These are phyloP conservation scores for Atherinosoma microstoma DNA, from an alignment of 2,797 vertebrate species.

Conservation along the genomic window DNA sequence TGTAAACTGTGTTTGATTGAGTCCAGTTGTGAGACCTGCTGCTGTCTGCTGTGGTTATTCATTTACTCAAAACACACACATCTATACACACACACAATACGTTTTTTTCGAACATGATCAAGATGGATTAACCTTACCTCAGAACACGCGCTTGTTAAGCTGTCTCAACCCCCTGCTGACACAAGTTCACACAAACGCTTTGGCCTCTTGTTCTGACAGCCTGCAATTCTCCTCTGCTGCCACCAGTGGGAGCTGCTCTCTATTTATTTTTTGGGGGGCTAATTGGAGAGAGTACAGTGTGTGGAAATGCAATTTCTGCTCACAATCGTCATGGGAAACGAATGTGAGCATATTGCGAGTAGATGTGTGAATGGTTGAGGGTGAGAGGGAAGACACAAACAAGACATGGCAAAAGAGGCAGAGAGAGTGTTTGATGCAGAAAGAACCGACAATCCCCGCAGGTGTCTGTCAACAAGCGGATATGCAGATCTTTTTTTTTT, in stretches of 20 bases:
- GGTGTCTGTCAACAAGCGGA: conserved; percentile 81
- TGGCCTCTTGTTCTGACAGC: conserved; percentile 2
- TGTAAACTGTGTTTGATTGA: conserved; percentile 25
- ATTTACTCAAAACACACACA: conserved; percentile 13
- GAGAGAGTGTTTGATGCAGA: conserved; percentile 65
- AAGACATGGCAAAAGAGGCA: conserved; percentile 43
- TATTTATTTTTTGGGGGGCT: background rate
- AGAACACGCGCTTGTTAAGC: conserved; percentile 38
- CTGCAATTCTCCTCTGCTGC: conserved; percentile 1
- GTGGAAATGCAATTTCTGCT: conserved; percentile 26
- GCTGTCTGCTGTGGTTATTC: background rate
- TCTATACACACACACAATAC: conserved; percentile 12
- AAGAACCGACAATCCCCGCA: conserved; percentile 77
- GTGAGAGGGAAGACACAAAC: conserved; percentile 51
- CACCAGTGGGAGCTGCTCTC: conserved; percentile 59
- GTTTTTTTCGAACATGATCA: conserved; percentile 11
- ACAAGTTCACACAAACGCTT: conserved; percentile 6
- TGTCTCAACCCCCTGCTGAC: conserved; percentile 22
- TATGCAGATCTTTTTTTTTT: conserved; percentile 72
- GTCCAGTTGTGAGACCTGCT: conserved; percentile 7
- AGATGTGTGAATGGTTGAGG: conserved; percentile 48
- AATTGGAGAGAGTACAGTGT: background rate
- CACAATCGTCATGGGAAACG: conserved; percentile 25
- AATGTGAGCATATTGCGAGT: conserved; percentile 40
- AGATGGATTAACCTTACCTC: conserved; percentile 31